These are phyloP conservation scores for Hippocampus comes DNA, from an alignment of 2,113 vertebrate genomes.

Conservation along the genomic window DNA sequence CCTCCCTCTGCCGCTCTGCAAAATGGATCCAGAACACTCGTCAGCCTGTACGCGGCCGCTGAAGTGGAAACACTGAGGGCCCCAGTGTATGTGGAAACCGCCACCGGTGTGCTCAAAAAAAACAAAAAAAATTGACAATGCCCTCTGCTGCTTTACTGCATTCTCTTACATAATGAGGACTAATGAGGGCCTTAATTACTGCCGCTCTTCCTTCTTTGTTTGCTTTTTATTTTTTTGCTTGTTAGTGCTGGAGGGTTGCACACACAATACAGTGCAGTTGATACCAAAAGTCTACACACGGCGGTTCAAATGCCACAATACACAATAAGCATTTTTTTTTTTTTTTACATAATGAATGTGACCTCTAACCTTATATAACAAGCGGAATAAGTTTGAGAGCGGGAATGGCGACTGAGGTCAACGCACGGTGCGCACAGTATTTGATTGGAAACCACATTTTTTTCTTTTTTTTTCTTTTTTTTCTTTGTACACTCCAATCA, in stretches of 20 bases:
- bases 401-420: too few relatives aligned
- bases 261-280: not conserved
- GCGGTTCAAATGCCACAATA: not conserved
- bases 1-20: slow-evolving; percentile 4
- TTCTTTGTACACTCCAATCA: too few relatives aligned
- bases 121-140: slow-evolving; percentile 14
- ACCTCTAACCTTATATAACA: not conserved
- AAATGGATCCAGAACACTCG: slow-evolving; percentile 46
- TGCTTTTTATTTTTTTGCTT: slow-evolving; percentile 45
- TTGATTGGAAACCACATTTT: too few relatives aligned
- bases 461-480: too few relatives aligned
- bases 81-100: slow-evolving; percentile 18
- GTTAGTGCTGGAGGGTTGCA: slow-evolving; percentile 16
- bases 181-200: slow-evolving; percentile 68
- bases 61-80: slow-evolving; percentile 49
- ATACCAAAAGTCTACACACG: not conserved
- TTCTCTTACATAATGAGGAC: slow-evolving; percentile 51
- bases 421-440: too few relatives aligned
- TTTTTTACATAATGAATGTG: not conserved
- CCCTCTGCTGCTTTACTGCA: slow-evolving; percentile 47
- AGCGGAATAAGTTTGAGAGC: too few relatives aligned
- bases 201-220: slow-evolving; percentile 60
- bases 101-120: slow-evolving; percentile 11
- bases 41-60: slow-evolving; percentile 40
- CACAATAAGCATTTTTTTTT: not conserved